phyloP scores from a whole-genome alignment of 2,797 vertebrate species.

The Trematomus bernacchii region DNA sequence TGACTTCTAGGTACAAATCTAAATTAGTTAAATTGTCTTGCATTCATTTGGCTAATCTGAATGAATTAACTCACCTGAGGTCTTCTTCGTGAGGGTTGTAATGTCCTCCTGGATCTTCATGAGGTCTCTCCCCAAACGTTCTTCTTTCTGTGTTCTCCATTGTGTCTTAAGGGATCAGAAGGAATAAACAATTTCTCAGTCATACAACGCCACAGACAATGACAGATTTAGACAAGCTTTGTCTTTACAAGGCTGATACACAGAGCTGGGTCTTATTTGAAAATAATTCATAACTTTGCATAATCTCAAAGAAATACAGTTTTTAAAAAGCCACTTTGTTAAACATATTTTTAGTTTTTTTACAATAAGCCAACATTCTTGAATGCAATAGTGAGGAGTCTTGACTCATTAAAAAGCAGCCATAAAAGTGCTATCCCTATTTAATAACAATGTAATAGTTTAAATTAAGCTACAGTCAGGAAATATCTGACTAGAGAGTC shows the following conservation, averaged over 20 bases:
- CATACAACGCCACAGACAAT: background rate
- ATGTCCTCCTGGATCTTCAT: conserved; percentile 49
- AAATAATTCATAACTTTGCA: background rate
- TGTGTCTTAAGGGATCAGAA: conserved; percentile 38
- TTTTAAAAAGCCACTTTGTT: background rate
- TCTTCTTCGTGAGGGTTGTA: conserved; percentile 52
- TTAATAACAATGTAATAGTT: background rate
- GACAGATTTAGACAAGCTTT: background rate
- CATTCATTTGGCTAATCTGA: background rate
- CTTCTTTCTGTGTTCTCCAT: conserved; percentile 47
- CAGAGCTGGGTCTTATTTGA: background rate
- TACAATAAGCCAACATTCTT: background rate
- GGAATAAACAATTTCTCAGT: background rate
- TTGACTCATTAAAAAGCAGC: background rate
- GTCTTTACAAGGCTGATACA: background rate
- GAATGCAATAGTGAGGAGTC: background rate
- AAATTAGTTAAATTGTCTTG: background rate
- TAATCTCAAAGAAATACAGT: background rate
- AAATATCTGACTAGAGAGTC: background rate
- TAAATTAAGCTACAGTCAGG: background rate
- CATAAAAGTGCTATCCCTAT: background rate
- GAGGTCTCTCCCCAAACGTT: conserved; percentile 52
- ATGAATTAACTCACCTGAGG: conserved; percentile 55
- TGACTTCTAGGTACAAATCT: background rate
- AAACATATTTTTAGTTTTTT: background rate